Percentiles rank a stretch among this genome's conserved stretches.
phyloP scores from a whole-genome alignment of 2,113 vertebrate genomes.

The Platycercus adscitus region DNA sequence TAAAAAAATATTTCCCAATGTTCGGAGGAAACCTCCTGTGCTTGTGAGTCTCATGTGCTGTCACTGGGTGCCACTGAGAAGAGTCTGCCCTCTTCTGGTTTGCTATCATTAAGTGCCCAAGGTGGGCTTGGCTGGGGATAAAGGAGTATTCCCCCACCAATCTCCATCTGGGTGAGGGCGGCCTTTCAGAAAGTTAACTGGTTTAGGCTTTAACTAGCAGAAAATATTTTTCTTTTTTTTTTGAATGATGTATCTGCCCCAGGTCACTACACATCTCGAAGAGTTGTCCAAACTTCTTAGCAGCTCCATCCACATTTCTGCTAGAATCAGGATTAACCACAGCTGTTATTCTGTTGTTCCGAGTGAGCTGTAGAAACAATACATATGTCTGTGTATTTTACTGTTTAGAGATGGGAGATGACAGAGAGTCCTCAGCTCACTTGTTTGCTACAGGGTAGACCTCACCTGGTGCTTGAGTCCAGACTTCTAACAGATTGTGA shows the following conservation, averaged over 20 bases:
- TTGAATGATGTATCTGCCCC: not conserved
- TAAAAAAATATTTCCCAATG: not conserved
- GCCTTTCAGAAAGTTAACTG: not conserved
- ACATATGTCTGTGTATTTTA: not conserved
- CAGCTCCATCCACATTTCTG: not conserved
- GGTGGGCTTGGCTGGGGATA: not conserved
- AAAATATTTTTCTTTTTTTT: not conserved
- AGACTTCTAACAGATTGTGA: not conserved
- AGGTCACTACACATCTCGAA: not conserved
- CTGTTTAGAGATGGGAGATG: not conserved
- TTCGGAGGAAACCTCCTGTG: not conserved
- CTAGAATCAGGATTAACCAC: not conserved
- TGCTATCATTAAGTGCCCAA: not conserved
- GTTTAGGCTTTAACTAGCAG: not conserved
- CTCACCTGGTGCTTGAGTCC: not conserved
- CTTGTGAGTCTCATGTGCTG: not conserved
- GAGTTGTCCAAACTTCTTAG: not conserved
- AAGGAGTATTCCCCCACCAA: not conserved
- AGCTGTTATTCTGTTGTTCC: slow-evolving; percentile 5
- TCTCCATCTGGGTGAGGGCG: not conserved
- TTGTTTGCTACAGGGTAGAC: accelerated
- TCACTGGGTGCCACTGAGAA: not conserved
- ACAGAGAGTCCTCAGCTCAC: not conserved
- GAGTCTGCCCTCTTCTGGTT: not conserved
- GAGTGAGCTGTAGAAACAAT: slow-evolving; percentile 28